These are phyloP conservation scores for Scaptomyza parva DNA, from an alignment of 2,888 invertebrate genomes.

Conservation along the genomic window DNA sequence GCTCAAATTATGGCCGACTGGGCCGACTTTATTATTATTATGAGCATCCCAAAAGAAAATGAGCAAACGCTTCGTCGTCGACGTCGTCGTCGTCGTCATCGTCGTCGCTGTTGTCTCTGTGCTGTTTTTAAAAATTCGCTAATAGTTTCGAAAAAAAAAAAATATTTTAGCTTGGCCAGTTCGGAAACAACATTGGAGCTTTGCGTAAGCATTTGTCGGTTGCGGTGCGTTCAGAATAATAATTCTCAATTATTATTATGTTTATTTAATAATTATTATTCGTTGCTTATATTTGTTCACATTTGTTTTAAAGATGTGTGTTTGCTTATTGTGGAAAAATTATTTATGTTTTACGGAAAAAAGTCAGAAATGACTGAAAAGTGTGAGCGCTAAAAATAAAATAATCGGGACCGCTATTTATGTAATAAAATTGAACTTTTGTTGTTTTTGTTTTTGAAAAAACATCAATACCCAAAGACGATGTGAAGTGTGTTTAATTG, in stretches of 20 bases:
- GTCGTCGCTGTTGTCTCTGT: conserved; percentile 29
- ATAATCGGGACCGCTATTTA: conserved; percentile 82
- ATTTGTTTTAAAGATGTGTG: conserved; percentile 26
- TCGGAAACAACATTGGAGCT: conserved; percentile 82
- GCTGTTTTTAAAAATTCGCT: conserved; percentile 72
- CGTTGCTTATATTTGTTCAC: conserved; percentile 8
- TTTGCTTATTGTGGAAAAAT: conserved; percentile 43
- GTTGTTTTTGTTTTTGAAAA: conserved; percentile 9
- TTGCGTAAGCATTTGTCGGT: conserved; percentile 74
- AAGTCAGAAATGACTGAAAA: conserved; percentile 50
- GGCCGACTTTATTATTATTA: conserved; percentile 23
- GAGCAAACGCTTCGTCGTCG: conserved; percentile 18
- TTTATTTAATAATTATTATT: conserved; percentile 5
- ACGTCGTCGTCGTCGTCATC: neutral
- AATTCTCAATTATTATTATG: conserved; percentile 45
- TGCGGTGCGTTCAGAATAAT: conserved; percentile 13
- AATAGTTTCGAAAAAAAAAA: conserved; percentile 82
- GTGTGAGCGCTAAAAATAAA: conserved; percentile 83
- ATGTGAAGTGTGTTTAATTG: conserved; percentile 16
- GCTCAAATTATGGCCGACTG: conserved; percentile 61
- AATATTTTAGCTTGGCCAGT: conserved; percentile 83
- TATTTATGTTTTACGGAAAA: conserved; percentile 48
- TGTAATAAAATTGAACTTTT: conserved; percentile 74
- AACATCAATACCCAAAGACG: conserved; percentile 20
- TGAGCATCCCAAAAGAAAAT: conserved; percentile 29